Evolutionary conservation across 2,888 invertebrate genomes (phyloP).

Genomic region (Harpalus rubripes): DNA sequence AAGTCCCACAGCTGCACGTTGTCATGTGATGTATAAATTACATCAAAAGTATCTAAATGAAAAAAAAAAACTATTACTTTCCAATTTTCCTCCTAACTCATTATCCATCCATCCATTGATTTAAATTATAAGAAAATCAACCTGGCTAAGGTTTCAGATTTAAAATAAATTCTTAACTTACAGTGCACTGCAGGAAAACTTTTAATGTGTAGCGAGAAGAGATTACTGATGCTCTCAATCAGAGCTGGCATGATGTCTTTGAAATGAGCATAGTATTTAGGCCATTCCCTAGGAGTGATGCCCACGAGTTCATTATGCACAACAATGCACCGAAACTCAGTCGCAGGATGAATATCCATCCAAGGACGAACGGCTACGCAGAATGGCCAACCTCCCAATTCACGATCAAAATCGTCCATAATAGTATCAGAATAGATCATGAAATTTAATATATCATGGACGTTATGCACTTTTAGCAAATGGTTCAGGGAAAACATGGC

Average conservation of each 20-base stretch:
- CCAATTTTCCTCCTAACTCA: neutral
- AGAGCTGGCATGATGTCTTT: conserved; percentile 74
- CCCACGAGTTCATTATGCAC: conserved; percentile 74
- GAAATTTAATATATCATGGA: conserved; percentile 74
- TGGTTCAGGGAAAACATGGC: conserved; percentile 75
- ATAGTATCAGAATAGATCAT: conserved; percentile 74
- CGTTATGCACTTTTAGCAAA: conserved; percentile 72
- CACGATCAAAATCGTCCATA: conserved; percentile 73
- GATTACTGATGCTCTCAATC: conserved; percentile 72
- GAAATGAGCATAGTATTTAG: conserved; percentile 75
- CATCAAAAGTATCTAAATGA: conserved; percentile 74
- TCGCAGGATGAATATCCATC: conserved; percentile 76
- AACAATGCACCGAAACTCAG: conserved; percentile 76
- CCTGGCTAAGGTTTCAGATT: conserved; percentile 20
- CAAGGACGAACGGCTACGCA: conserved; percentile 74
- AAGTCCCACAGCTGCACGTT: conserved; percentile 74
- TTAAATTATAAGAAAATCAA: no score
- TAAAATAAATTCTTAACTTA: conserved; percentile 69
- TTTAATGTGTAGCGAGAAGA: conserved; percentile 73
- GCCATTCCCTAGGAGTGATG: conserved; percentile 76
- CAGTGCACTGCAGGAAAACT: conserved; percentile 71
- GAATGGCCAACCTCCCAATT: conserved; percentile 71
- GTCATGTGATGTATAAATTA: conserved; percentile 73
- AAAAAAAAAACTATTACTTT: conserved; percentile 12
- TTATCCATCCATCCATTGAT: neutral